Evolutionary conservation across 1,140 invertebrate genomes (phyloP), one percentile per base, ranked within the genome.

Genomic region (Anastatus disparis): DNA sequence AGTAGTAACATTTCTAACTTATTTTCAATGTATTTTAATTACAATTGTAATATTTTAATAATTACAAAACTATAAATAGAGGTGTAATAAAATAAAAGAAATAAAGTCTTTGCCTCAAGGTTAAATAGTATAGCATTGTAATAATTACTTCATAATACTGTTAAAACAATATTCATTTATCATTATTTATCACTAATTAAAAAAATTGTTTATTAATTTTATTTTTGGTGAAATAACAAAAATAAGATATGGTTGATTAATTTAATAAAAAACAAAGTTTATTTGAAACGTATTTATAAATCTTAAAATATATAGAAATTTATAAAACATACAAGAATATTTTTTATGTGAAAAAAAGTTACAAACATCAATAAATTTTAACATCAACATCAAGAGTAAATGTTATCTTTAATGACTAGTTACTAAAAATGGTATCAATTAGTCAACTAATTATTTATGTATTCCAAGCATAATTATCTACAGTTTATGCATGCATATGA

Each of bases 371-470:
- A n/a, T n/a, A n/a, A n/a, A n/a, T n/a, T n/a, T n/a, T n/a, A n/a
- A n/a, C n/a, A n/a, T n/a, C n/a, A n/a, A n/a, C n/a, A n/a, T n/a
- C n/a, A n/a, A n/a, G n/a, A n/a, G n/a, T n/a, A n/a, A n/a, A n/a
- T 22, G 17, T 4, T 0, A 59, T 40, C 8, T 12, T 31, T 22
- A 40, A 31, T 58, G 31, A 10, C 4, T 35, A 40, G 8, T 38
- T 40, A 2, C 17, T 42, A 24, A 61, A 58, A 40, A 58, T 40
- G 35, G 35, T 58, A 6, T 58, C 35, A 40, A 42, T 58, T 24
- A 58, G 31, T 58, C 31, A 55, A 35, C 9, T 2, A n/a, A 46
- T 62, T 62, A 17, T 62, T 62, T 48, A 48, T 46, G 40, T 46
- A 62, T 62, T 27, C 35, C 38, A 62, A n/a, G 7, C 13, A 27